Percentiles rank a stretch among this genome's conserved stretches.
Evolutionary conservation across 2,113 vertebrate species (phyloP).

Genomic region (Neolamprologus devosi): DNA sequence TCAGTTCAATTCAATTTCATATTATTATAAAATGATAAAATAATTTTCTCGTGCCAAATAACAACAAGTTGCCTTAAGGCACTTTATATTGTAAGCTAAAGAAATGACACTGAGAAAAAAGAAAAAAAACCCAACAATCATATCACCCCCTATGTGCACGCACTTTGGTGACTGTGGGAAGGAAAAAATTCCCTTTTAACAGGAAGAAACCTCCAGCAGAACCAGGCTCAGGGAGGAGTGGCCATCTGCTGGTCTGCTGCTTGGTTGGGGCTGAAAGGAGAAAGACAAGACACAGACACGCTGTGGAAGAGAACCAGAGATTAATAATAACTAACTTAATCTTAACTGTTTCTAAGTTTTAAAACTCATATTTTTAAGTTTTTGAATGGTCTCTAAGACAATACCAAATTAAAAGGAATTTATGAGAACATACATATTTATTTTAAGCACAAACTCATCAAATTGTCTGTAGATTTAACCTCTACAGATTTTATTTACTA

Average conservation of each 20-base stretch:
- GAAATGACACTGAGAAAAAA: not conserved
- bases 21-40: not conserved
- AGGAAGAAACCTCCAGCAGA: not conserved
- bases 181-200: not conserved
- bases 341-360: fast-evolving
- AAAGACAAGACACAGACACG: fast-evolving
- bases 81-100: not conserved
- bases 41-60: not conserved
- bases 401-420: fast-evolving
- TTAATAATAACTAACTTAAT: not conserved
- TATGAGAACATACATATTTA: not conserved
- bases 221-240: not conserved
- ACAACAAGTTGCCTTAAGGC: not conserved
- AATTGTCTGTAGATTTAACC: not conserved
- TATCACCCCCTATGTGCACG: fast-evolving
- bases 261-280: not conserved
- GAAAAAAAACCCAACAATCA: fast-evolving
- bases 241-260: not conserved
- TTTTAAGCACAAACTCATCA: not conserved
- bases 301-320: not conserved
- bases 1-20: not conserved
- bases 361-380: fast-evolving
- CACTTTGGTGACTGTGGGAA: not conserved
- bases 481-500: not conserved
- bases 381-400: not conserved